Base-by-base conservation (phyloP, 2,113 vertebrate genomes). In the Lagopus leucura region DNA sequence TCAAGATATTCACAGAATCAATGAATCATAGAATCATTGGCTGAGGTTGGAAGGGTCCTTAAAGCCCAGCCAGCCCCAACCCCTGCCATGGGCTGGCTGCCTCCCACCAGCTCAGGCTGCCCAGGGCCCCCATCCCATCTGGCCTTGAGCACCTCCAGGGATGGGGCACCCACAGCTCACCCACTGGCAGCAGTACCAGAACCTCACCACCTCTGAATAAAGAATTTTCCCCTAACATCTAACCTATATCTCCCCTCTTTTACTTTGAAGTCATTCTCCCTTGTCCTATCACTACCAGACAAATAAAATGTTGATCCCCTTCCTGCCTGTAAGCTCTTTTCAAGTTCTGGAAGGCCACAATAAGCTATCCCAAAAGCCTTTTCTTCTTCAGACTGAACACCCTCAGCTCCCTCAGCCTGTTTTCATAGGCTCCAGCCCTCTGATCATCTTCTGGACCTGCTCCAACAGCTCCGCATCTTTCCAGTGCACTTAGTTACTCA, bases 401-500 rank as follows among this genome's bases (percentile, higher is more conserved):
- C 30, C 17, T 17, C 54, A 32, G 54, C 28, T 57, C 17, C 17
- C 30, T 57, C 30, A 57, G 28, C 8, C 54, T 18, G 30, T 57
- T 18, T 57, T 57, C 54, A 32, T 19, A 19, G 30, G 52, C 52
- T 54, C 52, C 27, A 54, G 27, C 15, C 11, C 27, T 54, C 14
- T 8, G 1, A 17, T 32, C 54, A 18, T 57, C 54, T 19, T 57
- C 54, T 32, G 10, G 54, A 32, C 28, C 17, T 18, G 17, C 30
- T 32, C 28, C 30, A 57, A 57, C 28, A 55, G 54, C 28, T 55
- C 54, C 6, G 3, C 54, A 57, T 19, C 16, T 7, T 57, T 57
- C 9, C 30, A 11, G 54, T 88, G 45, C 30, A 82, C 45, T 94
- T 90, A 92, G 54, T 91, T 94, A 95, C 63, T 81, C 64, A 74